phyloP scores from a whole-genome alignment of 2,797 vertebrate genomes.

The Oreonectes daqikongensis region DNA sequence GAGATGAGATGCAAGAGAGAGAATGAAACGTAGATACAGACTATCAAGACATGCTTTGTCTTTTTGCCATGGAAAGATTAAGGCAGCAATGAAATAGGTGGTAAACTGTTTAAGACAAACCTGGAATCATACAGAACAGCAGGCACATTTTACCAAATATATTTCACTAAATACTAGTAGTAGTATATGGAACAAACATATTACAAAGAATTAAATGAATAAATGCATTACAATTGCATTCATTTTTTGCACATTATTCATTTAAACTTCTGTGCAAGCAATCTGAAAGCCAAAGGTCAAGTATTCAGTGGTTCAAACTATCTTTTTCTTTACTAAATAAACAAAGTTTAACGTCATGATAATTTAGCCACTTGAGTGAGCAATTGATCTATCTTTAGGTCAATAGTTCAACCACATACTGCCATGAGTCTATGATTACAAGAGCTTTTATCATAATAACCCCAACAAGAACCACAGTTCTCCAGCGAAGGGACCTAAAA shows the following conservation, averaged over 20 bases:
- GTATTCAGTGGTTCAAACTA: conserved; percentile 27
- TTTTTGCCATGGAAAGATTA: conserved; percentile 6
- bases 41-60: conserved; percentile 34
- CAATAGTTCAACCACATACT: conserved; percentile 31
- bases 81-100: neutral
- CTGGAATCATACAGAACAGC: neutral
- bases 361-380: conserved; percentile 43
- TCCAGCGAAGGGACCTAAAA: neutral
- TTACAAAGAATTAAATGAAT: too few species aligned
- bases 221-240: conserved; percentile 16
- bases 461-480: conserved; percentile 4
- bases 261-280: conserved; percentile 20
- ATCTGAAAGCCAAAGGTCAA: conserved; percentile 36
- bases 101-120: too few species aligned
- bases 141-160: neutral
- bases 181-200: too few species aligned
- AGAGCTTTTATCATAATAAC: conserved; percentile 34
- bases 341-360: conserved; percentile 50
- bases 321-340: conserved; percentile 44
- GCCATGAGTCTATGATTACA: conserved; percentile 32
- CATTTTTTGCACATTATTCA: conserved; percentile 15
- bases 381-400: conserved; percentile 34
- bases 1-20: neutral
- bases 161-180: too few species aligned
- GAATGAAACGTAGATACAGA: neutral